Evolutionary conservation across 2,113 vertebrate species (phyloP), one percentile per base, ranked within the genome.

Genomic region (Sinocyclocheilus maitianheensis): DNA sequence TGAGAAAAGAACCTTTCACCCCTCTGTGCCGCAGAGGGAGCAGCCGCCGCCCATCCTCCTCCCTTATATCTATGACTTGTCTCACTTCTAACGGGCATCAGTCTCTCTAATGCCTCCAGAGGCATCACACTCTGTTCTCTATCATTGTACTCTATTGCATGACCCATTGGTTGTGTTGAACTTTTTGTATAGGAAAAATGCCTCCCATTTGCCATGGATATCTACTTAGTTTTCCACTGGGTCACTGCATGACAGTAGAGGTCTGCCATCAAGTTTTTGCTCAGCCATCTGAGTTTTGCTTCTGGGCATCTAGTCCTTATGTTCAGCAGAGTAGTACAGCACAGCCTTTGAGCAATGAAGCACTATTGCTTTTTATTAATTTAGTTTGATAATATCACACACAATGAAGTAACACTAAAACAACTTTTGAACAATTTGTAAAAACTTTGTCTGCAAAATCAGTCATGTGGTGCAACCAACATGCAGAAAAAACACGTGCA

Each of bases 31-130:
- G 34, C 67, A 83, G 13, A 79, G 63, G 62, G 80, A 83, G 51
- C 63, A 40, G 18, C 37, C 24, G 5, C 18, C 9, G 24, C 30
- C 62, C 24, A 37, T 63, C 84, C 72, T 69, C 22, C 74, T 16
- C 34, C 5, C 46, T 26, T 69, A 79, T 76, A 5, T 34, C 53
- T 13, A 34, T 69, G n/a, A 62, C 53, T 8, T 77, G 18, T 40
- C 51, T 85, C 51, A 55, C 30, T 72, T 43, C 55, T 58, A 75
- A 77, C 7, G 10, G 43, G 78, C n/a, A 51, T 62, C 40, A 60
- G 67, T 12, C 72, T 62, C 34, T 84, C 72, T 85, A 37, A 72
- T 87, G 83, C 24, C 34, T 84, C 76, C 26, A 34, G 80, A 63
- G 77, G 65, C 24, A 9, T 24, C 62, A 40, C 4, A 48, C 30